phyloP scores from a whole-genome alignment of 2,888 invertebrate species.

The Stenichneumon culpator region DNA sequence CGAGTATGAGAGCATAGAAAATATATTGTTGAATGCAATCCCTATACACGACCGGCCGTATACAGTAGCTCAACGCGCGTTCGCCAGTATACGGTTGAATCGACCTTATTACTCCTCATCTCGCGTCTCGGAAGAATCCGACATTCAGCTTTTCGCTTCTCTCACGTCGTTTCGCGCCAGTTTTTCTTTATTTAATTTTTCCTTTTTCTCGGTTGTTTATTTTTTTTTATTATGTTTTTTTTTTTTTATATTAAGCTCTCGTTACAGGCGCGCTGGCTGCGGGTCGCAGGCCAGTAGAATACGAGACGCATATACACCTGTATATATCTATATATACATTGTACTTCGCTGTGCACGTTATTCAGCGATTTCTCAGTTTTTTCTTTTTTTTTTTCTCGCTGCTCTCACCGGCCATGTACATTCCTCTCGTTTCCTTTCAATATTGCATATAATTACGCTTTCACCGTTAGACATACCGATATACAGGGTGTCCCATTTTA shows the following conservation, averaged over 20 bases:
- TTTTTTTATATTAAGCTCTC: constrained; percentile 45
- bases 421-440: constrained; percentile 63
- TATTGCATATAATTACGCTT: constrained; percentile 65
- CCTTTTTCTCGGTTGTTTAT: no score
- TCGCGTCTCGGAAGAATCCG: constrained; percentile 58
- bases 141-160: constrained; percentile 54
- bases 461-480: not conserved
- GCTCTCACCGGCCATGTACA: constrained; percentile 15
- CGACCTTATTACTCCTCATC: constrained; percentile 65
- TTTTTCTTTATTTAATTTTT: not conserved
- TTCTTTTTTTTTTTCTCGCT: constrained; percentile 28
- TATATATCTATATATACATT: not conserved
- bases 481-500: no score
- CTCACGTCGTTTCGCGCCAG: constrained; percentile 39
- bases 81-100: constrained; percentile 27
- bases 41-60: constrained; percentile 18
- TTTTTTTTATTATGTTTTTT: not conserved
- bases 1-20: constrained; percentile 46
- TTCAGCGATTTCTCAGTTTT: constrained; percentile 60
- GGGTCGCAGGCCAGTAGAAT: constrained; percentile 46
- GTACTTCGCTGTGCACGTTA: constrained; percentile 58
- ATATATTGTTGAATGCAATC: constrained; percentile 29
- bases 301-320: constrained; percentile 44
- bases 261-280: constrained; percentile 40
- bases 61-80: not conserved